phyloP scores from a whole-genome alignment of 2,113 vertebrate species.

The Salvelinus alpinus region DNA sequence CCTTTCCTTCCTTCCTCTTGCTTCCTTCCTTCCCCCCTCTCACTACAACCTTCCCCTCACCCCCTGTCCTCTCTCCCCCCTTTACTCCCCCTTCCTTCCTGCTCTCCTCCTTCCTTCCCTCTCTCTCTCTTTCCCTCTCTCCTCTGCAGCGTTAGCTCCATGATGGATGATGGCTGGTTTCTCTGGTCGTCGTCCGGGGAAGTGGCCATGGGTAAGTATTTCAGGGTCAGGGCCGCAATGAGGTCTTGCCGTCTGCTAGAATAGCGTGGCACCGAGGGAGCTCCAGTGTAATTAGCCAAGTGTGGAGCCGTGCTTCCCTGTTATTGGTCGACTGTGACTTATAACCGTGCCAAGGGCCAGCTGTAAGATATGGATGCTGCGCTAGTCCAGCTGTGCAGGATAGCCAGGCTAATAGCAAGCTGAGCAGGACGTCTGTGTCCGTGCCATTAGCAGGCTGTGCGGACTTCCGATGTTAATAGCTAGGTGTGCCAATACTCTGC shows the following conservation, averaged over 20 bases:
- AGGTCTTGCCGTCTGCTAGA: slow-evolving; percentile 47
- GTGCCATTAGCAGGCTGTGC: background rate
- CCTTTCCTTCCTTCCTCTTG: too few species aligned
- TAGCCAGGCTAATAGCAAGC: background rate
- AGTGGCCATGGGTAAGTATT: slow-evolving; percentile 75
- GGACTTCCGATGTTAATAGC: background rate
- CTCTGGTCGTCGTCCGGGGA: slow-evolving; percentile 51
- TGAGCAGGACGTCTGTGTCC: background rate
- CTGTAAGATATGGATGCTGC: background rate
- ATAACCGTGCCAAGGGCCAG: background rate
- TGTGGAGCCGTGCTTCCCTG: background rate
- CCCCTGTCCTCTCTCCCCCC: background rate
- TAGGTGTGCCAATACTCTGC: background rate
- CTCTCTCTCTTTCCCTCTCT: background rate
- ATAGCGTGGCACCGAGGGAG: slow-evolving; percentile 18
- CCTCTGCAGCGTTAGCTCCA: slow-evolving; percentile 50
- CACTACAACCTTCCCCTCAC: background rate
- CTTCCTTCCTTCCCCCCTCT: background rate
- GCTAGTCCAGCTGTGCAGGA: background rate
- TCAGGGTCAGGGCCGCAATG: slow-evolving; percentile 62
- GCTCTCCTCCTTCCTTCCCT: background rate
- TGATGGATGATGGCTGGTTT: slow-evolving; percentile 62
- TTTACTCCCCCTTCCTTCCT: background rate
- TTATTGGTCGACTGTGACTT: slow-evolving; percentile 5
- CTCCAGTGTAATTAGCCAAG: slow-evolving; percentile 21